Evolutionary conservation across 1,140 invertebrate genomes (phyloP).

Genomic region (Magallana ariakensis): DNA sequence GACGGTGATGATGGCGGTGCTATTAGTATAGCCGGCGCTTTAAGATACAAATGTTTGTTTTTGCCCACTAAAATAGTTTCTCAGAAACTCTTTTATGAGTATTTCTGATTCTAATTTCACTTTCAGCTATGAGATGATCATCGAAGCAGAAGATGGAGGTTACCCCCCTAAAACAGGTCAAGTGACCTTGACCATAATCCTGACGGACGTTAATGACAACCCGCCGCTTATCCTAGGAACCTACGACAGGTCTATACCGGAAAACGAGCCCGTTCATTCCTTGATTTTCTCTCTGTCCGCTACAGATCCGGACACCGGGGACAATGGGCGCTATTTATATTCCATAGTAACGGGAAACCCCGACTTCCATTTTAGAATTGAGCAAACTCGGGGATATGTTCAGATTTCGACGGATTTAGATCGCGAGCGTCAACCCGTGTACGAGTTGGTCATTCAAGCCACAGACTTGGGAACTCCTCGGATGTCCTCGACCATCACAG

Average conservation of each 20-base stretch:
- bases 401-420: conserved; percentile 86
- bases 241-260: conserved; percentile 64
- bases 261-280: conserved; percentile 83
- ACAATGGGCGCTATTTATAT: conserved; percentile 66
- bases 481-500: conserved; percentile 82
- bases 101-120: neutral
- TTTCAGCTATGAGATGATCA: conserved; percentile 86
- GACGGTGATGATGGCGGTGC: conserved; percentile 81
- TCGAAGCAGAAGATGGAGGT: conserved; percentile 93
- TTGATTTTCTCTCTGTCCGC: conserved; percentile 90
- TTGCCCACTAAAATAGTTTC: too few relatives aligned
- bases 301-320: conserved; percentile 71
- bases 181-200: conserved; percentile 66
- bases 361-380: conserved; percentile 86
- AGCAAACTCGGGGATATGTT: conserved; percentile 91
- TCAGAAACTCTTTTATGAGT: too few relatives aligned
- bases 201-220: conserved; percentile 94
- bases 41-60: too few relatives aligned
- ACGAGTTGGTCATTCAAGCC: conserved; percentile 57
- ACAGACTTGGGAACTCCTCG: conserved; percentile 90
- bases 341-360: conserved; percentile 50
- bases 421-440: conserved; percentile 82
- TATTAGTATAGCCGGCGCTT: too few relatives aligned
- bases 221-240: conserved; percentile 84
- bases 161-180: conserved; percentile 84